Conservation (phyloP, 2,888 invertebrate genomes). For the Papilio protenor region DNA sequence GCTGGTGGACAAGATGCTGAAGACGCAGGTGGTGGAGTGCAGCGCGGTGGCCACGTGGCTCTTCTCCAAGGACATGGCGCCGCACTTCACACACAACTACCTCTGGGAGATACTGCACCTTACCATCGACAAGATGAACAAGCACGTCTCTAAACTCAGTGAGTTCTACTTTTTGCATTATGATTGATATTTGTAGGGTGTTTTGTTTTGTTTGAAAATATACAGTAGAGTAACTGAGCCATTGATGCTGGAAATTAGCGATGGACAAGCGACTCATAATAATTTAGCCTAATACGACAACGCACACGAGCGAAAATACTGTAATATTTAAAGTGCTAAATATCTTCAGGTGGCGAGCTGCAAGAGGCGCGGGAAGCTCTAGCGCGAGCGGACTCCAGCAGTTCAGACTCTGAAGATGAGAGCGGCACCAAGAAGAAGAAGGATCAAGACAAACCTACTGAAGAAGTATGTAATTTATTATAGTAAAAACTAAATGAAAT, state of each 20-base stretch:
- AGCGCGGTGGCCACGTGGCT: conserved; percentile 98
- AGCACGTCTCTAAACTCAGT: conserved; percentile 94
- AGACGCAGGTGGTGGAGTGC: conserved; percentile 98
- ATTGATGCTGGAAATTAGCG: no score
- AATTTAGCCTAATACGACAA: no score
- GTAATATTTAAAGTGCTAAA: not conserved
- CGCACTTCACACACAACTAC: conserved; percentile 96
- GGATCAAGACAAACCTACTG: conserved; percentile 86
- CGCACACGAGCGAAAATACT: no score
- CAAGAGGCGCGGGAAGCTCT: conserved; percentile 94
- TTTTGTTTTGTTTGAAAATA: no score
- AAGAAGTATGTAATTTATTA: conserved; percentile 85
- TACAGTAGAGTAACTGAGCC: not conserved
- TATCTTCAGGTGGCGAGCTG: conserved; percentile 86
- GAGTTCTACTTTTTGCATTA: conserved; percentile 60
- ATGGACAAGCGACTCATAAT: no score
- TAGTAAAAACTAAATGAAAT: no score
- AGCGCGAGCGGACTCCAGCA: conserved; percentile 91
- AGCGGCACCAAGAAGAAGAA: conserved; percentile 82
- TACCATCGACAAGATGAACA: conserved; percentile 98
- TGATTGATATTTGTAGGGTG: no score
- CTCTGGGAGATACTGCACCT: conserved; percentile 98
- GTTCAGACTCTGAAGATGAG: conserved; percentile 92
- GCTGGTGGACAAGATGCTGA: conserved; percentile 97
- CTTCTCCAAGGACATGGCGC: conserved; percentile 71